phyloP scores from a whole-genome alignment of 2,113 vertebrate species.

The Mandrillus leucophaeus region DNA sequence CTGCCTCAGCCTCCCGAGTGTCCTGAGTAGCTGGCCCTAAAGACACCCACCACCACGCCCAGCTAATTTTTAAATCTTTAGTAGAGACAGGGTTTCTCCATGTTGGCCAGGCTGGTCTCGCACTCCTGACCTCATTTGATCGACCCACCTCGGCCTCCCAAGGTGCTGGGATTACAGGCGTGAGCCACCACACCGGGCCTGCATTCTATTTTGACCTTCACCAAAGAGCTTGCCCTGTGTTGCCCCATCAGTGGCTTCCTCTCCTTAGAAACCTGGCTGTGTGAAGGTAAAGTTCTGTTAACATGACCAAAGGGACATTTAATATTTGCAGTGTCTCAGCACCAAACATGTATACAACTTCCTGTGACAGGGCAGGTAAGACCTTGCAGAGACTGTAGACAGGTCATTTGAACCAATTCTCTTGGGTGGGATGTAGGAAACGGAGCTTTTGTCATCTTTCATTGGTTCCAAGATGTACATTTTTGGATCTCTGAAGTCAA shows the following conservation, averaged over 20 bases:
- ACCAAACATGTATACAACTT: neutral
- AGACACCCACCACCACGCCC: no score
- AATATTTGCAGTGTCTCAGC: neutral
- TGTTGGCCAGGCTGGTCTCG: no score
- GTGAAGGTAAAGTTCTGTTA: neutral
- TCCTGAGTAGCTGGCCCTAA: no score
- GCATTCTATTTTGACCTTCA: slow-evolving; percentile 25
- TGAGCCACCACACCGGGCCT: neutral
- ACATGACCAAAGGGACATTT: neutral
- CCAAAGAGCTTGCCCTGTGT: neutral
- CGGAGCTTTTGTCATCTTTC: neutral
- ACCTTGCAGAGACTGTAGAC: neutral
- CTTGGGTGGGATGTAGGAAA: neutral
- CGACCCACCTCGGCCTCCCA: no score
- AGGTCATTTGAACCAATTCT: neutral
- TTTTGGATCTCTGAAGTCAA: neutral
- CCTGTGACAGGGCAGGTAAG: neutral
- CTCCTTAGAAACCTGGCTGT: neutral
- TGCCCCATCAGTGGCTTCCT: neutral
- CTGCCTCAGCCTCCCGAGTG: no score
- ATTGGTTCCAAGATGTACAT: neutral
- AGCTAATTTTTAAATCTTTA: no score
- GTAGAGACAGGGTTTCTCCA: no score
- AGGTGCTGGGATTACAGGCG: no score
- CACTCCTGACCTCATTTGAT: no score